A percentile compares a stretch with the other conserved stretches of the same genome.
Conservation (phyloP, 2,113 vertebrate genomes). For the Cyanistes caeruleus region DNA sequence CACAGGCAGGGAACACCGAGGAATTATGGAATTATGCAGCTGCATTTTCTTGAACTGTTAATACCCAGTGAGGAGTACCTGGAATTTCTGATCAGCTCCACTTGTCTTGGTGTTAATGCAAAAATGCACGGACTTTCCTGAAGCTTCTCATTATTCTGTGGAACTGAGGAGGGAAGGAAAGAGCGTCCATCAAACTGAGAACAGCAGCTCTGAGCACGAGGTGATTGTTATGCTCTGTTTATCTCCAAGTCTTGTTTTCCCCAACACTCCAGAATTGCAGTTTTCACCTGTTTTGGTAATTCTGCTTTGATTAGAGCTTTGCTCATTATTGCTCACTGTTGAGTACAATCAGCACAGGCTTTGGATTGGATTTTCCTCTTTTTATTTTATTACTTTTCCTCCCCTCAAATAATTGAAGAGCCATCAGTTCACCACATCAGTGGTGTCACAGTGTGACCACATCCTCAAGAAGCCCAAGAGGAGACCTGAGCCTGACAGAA, state of each 20-base stretch:
- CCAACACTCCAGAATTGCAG: not conserved
- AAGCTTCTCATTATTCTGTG: constrained; percentile 94
- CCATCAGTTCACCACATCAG: not conserved
- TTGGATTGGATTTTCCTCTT: not conserved
- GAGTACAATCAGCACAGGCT: not conserved
- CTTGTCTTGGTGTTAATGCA: constrained; percentile 89
- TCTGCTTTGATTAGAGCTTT: not conserved
- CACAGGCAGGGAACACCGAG: not conserved
- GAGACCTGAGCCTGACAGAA: not conserved
- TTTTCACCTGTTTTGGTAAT: not conserved
- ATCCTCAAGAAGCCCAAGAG: not conserved
- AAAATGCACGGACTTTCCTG: constrained; percentile 97
- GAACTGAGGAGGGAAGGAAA: constrained; percentile 76
- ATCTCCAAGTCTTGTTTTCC: not conserved
- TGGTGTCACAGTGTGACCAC: not conserved
- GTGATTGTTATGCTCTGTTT: not conserved
- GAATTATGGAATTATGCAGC: not conserved
- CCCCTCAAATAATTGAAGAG: not conserved
- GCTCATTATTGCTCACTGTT: not conserved
- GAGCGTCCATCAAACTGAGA: not conserved
- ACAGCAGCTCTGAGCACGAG: not conserved
- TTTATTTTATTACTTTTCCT: not conserved
- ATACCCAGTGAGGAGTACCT: constrained; percentile 71
- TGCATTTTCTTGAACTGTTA: not conserved
- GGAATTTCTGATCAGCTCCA: constrained; percentile 94